Percentiles rank a stretch among this genome's conserved stretches.
phyloP scores from a whole-genome alignment of 2,888 invertebrate species.

The Drosophila mimetica region DNA sequence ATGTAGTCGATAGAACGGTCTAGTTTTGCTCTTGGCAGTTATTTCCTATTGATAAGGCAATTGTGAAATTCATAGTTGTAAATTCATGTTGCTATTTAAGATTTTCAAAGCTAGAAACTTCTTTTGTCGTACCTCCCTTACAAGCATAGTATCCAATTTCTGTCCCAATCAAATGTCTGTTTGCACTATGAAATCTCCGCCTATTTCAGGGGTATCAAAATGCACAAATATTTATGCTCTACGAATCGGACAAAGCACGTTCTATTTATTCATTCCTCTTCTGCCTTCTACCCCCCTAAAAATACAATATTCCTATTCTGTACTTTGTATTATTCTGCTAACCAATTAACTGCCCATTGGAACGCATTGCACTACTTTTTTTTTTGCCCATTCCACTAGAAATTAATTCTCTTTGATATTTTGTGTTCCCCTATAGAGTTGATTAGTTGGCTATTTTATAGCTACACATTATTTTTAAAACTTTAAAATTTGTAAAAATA shows the following conservation, averaged over 20 bases:
- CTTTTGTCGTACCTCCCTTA: not conserved
- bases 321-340: conserved; percentile 2
- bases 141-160: not conserved
- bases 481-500: too few species aligned
- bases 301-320: conserved; percentile 1
- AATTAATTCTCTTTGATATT: conserved; percentile 4
- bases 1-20: too few species aligned
- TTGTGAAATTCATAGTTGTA: not conserved
- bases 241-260: not conserved
- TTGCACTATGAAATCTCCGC: not conserved
- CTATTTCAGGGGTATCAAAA: not conserved
- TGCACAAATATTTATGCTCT: conserved; percentile 11
- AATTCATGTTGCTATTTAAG: not conserved
- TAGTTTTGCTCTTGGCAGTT: too few species aligned
- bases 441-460: not conserved
- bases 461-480: too few species aligned
- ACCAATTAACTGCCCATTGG: conserved; percentile 17
- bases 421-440: not conserved
- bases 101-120: not conserved
- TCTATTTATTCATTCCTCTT: not conserved
- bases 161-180: not conserved
- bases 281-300: not conserved
- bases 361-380: conserved; percentile 10
- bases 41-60: not conserved
- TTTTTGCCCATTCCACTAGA: conserved; percentile 2